Evolutionary conservation across 2,797 vertebrate genomes (phyloP).

Genomic region (Micromesistius poutassou): DNA sequence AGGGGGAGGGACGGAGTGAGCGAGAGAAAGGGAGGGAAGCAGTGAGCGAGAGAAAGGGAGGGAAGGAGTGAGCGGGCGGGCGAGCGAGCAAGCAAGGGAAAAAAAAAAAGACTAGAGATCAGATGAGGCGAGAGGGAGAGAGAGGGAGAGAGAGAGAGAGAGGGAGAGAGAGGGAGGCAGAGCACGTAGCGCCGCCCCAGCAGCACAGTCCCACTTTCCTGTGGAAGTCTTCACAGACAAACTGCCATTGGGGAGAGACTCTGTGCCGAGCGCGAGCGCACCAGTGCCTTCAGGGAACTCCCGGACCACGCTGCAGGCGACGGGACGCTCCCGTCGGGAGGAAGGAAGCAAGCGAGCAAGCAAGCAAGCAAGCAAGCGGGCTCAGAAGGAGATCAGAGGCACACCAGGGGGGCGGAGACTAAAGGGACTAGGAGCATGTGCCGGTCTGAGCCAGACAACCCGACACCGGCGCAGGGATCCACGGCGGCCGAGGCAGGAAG

Average conservation of each 20-base stretch:
- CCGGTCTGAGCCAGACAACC: slow-evolving; percentile 65
- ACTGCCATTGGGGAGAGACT: slow-evolving; percentile 73
- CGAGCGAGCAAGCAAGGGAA: slow-evolving; percentile 77
- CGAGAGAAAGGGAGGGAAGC: background rate
- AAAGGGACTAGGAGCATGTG: slow-evolving; percentile 63
- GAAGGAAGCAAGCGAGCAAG: no score
- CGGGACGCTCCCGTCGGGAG: background rate
- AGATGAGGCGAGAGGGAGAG: slow-evolving; percentile 72
- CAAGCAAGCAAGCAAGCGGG: no score
- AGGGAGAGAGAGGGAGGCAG: slow-evolving; percentile 72
- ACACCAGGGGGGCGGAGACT: slow-evolving; percentile 42
- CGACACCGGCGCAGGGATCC: slow-evolving; percentile 69
- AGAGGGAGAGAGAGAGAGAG: slow-evolving; percentile 73
- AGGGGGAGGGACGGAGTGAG: slow-evolving; percentile 65
- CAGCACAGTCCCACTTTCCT: slow-evolving; percentile 75
- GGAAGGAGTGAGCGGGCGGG: slow-evolving; percentile 42
- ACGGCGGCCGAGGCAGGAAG: slow-evolving; percentile 65
- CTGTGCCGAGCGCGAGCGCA: slow-evolving; percentile 61
- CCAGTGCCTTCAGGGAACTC: slow-evolving; percentile 54
- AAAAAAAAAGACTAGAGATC: slow-evolving; percentile 29
- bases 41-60: slow-evolving; percentile 39
- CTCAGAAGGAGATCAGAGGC: slow-evolving; percentile 8
- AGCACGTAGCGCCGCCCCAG: slow-evolving; percentile 73
- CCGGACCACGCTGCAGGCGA: slow-evolving; percentile 38
- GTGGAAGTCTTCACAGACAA: slow-evolving; percentile 78